Evolutionary conservation across 1,140 invertebrate genomes (phyloP).

Genomic region (Trachelipus rathkii): DNA sequence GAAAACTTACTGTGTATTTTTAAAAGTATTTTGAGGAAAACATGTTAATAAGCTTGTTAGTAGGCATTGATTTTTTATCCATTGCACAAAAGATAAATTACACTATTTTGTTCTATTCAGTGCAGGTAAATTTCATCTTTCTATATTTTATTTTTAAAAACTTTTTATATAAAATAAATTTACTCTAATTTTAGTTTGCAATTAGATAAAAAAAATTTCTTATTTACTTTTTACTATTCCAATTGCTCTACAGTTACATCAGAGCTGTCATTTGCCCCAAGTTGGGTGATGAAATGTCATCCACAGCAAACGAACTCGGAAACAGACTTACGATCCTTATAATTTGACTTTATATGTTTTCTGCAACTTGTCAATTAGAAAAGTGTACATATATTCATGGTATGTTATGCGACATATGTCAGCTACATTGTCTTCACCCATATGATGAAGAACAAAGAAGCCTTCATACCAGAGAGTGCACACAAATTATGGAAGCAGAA

Average conservation of each 20-base stretch:
- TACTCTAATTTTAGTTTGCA: no score
- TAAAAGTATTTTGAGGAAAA: no score
- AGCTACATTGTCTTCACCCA: constrained; percentile 66
- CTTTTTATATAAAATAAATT: no score
- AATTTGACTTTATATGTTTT: constrained; percentile 53
- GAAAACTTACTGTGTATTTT: no score
- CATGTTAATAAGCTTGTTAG: no score
- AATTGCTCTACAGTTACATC: not conserved
- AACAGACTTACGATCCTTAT: not conserved
- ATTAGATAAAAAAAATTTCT: not conserved
- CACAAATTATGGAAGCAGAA: constrained; percentile 70
- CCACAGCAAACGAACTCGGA: not conserved
- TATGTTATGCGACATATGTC: constrained; percentile 73
- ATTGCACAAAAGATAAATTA: no score
- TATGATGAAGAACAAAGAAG: constrained; percentile 64
- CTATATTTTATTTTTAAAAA: no score
- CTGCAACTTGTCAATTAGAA: constrained; percentile 62
- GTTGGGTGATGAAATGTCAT: constrained; percentile 2
- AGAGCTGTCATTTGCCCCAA: constrained; percentile 7
- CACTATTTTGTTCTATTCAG: no score
- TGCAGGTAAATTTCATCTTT: no score
- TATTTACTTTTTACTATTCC: not conserved
- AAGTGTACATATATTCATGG: constrained; percentile 73
- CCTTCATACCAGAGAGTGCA: constrained; percentile 68
- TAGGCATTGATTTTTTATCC: no score